Conservation (phyloP, 2,113 vertebrate genomes). For the Balaeniceps rex region DNA sequence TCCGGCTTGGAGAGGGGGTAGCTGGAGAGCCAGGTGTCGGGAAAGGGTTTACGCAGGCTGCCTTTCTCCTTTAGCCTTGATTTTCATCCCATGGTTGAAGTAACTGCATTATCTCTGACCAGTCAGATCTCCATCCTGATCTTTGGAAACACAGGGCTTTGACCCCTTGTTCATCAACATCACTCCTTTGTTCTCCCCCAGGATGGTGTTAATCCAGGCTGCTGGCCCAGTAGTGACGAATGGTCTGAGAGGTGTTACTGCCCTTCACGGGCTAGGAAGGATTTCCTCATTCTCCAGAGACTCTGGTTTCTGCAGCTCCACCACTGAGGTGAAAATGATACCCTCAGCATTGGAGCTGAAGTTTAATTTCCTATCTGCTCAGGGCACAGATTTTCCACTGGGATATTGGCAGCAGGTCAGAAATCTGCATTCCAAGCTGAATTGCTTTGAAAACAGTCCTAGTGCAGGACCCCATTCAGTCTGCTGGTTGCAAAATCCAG, state of each 20-base stretch:
- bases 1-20: background rate
- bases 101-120: background rate
- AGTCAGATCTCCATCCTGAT: background rate
- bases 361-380: slow-evolving; percentile 55
- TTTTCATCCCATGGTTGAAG: background rate
- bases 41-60: background rate
- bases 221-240: background rate
- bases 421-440: slow-evolving; percentile 51
- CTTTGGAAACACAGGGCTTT: background rate
- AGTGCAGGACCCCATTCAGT: background rate
- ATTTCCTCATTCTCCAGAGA: background rate
- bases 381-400: slow-evolving; percentile 57
- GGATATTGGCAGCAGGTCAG: slow-evolving; percentile 44
- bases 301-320: background rate
- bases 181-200: background rate
- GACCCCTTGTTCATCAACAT: background rate
- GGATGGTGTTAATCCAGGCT: background rate
- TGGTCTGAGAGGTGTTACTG: background rate
- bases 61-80: background rate
- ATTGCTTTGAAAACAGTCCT: slow-evolving; percentile 41
- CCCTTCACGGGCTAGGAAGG: background rate
- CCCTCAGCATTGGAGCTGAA: background rate
- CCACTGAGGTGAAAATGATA: slow-evolving; percentile 32
- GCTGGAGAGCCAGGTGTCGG: background rate
- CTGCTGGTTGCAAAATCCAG: slow-evolving; percentile 14